Evolutionary conservation across 2,797 vertebrate species (phyloP), one percentile per base, ranked within the genome.

Genomic region (Thripadectes ignobilis): DNA sequence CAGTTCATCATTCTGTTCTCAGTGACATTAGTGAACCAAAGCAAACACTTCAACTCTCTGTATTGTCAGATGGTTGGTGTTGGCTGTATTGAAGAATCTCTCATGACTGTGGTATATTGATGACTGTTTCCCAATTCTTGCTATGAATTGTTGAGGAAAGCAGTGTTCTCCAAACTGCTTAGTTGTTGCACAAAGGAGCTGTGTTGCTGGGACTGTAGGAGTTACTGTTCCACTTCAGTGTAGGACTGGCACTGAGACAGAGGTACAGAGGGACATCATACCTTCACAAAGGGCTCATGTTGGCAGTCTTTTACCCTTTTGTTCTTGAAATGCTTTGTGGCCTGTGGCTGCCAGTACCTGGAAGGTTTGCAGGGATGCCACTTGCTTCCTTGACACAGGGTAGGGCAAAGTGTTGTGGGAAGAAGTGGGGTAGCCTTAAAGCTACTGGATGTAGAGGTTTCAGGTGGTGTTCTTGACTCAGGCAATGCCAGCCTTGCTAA

Each of bases 191-290:
- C 1, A 12, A 49, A 76, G 55, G 46, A 73, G 12, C 34, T 76
- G 41, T 48, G 14, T 8, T 27, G 59, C 39, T 79, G 49, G 24
- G 34, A 57, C 38, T 68, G 19, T 26, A 86, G 76, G 38, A 73
- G 46, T 39, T 78, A 2, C 29, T 89, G n/a, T 10, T 18, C 15
- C 21, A 41, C 7, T 10, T 34, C 46, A 38, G 34, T 38, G 51
- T 1, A 63, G 43, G 26, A 65, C 57, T 48, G 67, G 7, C 34
- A 39, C 9, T 32, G 27, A 38, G 49, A 15, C n/a, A 52, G 46
- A 85, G 23, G 29, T 66, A n/a, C 15, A 84, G 51, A 78, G 38
- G 36, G 20, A 59, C 6, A 6, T 54, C 0, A 0, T 9, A 39
- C 22, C 14, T 57, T 34, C 49, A 1, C 4, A 26, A 48, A 62